Percentiles rank a stretch among this genome's conserved stretches.
Evolutionary conservation across 2,888 invertebrate genomes (phyloP).

Genomic region (Pristionchus mayeri): DNA sequence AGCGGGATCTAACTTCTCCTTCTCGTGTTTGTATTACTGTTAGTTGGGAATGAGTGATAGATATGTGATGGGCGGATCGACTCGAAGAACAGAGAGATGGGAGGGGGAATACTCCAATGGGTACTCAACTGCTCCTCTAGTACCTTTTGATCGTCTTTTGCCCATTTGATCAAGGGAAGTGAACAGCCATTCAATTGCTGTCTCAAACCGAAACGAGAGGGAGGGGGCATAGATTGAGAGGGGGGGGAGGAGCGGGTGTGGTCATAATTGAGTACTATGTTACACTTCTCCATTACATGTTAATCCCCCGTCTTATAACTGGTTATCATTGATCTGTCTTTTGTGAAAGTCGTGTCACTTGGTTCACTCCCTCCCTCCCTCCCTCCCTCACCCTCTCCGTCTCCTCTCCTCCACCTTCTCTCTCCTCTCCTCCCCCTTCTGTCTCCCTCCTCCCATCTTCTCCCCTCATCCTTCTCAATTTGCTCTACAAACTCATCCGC

Average conservation of each 20-base stretch:
- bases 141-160: slow-evolving; percentile 27
- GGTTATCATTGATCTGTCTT: slow-evolving; percentile 9
- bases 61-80: background rate
- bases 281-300: background rate
- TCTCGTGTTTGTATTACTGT: slow-evolving; percentile 5
- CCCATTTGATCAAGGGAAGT: background rate
- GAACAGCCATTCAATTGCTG: background rate
- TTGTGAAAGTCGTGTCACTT: background rate
- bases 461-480: slow-evolving; percentile 6
- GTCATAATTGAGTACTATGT: slow-evolving; percentile 15
- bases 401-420: background rate
- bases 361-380: background rate
- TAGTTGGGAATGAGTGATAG: background rate
- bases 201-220: background rate
- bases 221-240: slow-evolving; percentile 13
- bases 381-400: background rate
- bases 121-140: background rate
- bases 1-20: background rate
- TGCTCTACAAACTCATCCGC: slow-evolving; percentile 28
- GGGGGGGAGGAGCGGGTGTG: slow-evolving; percentile 18
- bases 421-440: too few relatives aligned
- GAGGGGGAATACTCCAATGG: background rate
- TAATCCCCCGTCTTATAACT: slow-evolving; percentile 31
- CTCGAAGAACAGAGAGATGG: background rate
- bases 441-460: background rate